phyloP scores from a whole-genome alignment of 37 sponge, comb jelly and placozoan genomes.

The Theonella swinhoei region DNA sequence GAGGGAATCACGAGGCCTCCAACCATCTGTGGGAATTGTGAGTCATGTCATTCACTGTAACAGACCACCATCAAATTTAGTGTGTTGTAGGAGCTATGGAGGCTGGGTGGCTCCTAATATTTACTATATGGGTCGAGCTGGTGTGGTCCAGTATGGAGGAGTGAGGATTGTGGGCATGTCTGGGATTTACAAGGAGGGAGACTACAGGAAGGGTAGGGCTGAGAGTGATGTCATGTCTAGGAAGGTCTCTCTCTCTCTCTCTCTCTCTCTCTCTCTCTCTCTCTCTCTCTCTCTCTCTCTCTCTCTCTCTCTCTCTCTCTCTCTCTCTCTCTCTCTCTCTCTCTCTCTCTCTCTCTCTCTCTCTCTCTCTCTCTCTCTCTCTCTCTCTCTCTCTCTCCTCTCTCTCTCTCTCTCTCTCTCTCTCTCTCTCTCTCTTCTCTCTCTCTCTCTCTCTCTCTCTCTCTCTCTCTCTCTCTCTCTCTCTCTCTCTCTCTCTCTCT shows the following conservation, averaged over 20 bases:
- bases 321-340: conserved; percentile 71
- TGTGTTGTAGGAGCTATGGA: conserved; percentile 88
- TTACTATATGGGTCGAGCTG: conserved; percentile 90
- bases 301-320: conserved; percentile 67
- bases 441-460: conserved; percentile 70
- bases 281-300: conserved; percentile 42
- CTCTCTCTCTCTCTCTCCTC: conserved; percentile 69
- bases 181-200: too few species aligned
- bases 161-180: conserved; percentile 83
- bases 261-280: conserved; percentile 49
- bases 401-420: conserved; percentile 60
- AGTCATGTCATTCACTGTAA: too few species aligned
- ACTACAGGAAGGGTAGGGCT: too few species aligned
- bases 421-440: conserved; percentile 70
- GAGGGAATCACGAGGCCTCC: too few species aligned
- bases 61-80: too few species aligned
- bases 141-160: conserved; percentile 88
- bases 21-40: too few species aligned
- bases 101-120: conserved; percentile 99
- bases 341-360: conserved; percentile 66
- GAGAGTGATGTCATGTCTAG: too few species aligned
- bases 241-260: too few species aligned
- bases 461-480: conserved; percentile 68
- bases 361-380: conserved; percentile 75
- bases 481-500: conserved; percentile 74